phyloP scores from a whole-genome alignment of 2,888 invertebrate genomes.

The Nephrotoma guestfalica region DNA sequence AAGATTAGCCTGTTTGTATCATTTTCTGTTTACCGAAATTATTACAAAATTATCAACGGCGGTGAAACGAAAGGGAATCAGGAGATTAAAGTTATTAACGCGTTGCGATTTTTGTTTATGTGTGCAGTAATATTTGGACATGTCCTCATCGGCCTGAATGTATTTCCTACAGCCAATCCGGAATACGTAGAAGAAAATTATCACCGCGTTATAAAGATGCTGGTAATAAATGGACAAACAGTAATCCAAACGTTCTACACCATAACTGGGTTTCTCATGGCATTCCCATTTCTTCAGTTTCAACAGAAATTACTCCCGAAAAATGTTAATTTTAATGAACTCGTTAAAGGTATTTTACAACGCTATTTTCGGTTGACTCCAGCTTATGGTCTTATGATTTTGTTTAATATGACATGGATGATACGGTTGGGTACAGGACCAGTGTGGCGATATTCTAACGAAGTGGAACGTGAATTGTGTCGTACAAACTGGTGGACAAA shows the following conservation, averaged over 20 bases:
- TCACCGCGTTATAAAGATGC: neutral
- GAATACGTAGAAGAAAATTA: conserved; percentile 8
- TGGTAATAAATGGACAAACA: neutral
- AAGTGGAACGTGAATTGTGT: conserved; percentile 27
- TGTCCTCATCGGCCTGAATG: conserved; percentile 1
- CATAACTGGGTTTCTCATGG: neutral
- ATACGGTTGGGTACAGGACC: conserved; percentile 30
- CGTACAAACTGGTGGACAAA: conserved; percentile 36
- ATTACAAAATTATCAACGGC: conserved; percentile 5
- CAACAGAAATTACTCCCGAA: neutral
- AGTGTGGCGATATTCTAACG: conserved; percentile 29
- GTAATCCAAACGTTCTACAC: neutral
- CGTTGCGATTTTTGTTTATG: neutral
- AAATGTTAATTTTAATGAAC: too few relatives aligned
- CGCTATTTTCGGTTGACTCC: conserved; percentile 29
- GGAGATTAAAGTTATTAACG: neutral
- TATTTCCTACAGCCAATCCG: conserved; percentile 6
- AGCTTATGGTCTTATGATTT: conserved; percentile 30
- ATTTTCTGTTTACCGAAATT: conserved; percentile 10
- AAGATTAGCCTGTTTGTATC: neutral
- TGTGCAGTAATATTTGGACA: conserved; percentile 6
- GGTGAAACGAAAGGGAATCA: neutral
- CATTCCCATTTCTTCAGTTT: too few relatives aligned
- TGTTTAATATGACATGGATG: conserved; percentile 29
- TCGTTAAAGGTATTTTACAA: neutral